Conservation (phyloP, 2,113 vertebrate genomes). For the rat (Rattus norvegicus) region DNA sequence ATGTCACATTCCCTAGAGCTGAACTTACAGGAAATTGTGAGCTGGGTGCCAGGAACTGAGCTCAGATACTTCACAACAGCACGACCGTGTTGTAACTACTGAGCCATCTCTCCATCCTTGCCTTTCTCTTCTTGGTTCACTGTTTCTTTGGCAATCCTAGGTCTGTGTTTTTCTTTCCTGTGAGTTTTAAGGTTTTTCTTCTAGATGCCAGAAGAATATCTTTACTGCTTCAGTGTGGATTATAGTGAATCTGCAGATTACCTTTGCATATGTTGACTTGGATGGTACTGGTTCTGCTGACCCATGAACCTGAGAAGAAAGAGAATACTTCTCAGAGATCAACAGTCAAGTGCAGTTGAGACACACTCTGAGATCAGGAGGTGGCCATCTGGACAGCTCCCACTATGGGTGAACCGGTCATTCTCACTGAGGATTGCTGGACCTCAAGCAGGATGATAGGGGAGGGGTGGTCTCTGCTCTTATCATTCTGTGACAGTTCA, state of each 20-base stretch:
- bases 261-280: background rate
- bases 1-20: background rate
- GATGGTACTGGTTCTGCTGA: background rate
- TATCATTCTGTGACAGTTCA: background rate
- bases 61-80: background rate
- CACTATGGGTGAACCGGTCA: rapidly evolving
- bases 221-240: background rate
- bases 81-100: background rate
- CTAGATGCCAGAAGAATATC: background rate
- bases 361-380: background rate
- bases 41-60: background rate
- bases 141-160: background rate
- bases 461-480: background rate
- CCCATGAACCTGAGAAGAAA: background rate
- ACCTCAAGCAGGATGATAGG: background rate
- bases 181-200: background rate
- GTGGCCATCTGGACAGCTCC: rapidly evolving
- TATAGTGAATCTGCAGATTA: background rate
- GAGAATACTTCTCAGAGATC: background rate
- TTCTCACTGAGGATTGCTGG: background rate
- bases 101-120: background rate
- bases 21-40: background rate
- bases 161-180: background rate
- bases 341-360: background rate
- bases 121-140: background rate